Evolutionary conservation across 2,113 vertebrate genomes (phyloP).

Genomic region (Sebastes fasciatus): DNA sequence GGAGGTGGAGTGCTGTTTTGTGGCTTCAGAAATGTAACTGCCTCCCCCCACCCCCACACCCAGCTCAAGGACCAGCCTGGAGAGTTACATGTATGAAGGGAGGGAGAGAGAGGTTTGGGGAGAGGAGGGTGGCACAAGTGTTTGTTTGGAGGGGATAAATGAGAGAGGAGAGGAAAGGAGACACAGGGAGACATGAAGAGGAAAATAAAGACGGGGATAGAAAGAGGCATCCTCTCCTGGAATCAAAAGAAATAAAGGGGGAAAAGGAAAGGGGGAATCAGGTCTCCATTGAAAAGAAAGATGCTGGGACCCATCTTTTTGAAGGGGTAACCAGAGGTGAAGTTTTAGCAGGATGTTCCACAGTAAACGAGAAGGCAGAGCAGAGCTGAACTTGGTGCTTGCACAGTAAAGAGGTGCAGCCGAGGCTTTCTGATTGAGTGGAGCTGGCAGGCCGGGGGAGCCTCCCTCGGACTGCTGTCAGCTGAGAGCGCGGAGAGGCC

Average conservation of each 20-base stretch:
- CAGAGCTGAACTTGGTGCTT: conserved; percentile 57
- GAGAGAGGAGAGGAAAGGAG: conserved; percentile 30
- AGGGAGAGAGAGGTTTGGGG: conserved; percentile 39
- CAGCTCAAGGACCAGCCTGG: conserved; percentile 71
- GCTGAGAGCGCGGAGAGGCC: conserved; percentile 75
- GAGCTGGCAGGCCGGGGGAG: conserved; percentile 86
- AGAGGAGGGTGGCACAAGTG: conserved; percentile 41
- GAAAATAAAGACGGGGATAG: conserved; percentile 33
- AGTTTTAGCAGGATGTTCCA: conserved; percentile 26
- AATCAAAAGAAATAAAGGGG: background rate
- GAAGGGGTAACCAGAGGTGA: background rate
- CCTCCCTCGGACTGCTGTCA: conserved; percentile 87
- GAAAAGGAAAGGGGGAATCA: background rate
- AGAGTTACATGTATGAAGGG: conserved; percentile 31
- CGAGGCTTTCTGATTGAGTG: conserved; percentile 82
- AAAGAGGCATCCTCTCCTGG: conserved; percentile 16
- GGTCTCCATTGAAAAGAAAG: background rate
- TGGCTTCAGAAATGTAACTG: conserved; percentile 46
- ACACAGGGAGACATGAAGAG: conserved; percentile 28
- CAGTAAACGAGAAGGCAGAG: conserved; percentile 19
- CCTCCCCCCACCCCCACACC: background rate
- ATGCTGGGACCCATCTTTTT: conserved; percentile 2
- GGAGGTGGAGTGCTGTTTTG: conserved; percentile 42
- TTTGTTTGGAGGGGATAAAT: conserved; percentile 59
- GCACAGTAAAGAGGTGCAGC: conserved; percentile 54